These are phyloP conservation scores for Nymphalis c-album DNA, from an alignment of 2,888 invertebrate species.

Conservation along the genomic window DNA sequence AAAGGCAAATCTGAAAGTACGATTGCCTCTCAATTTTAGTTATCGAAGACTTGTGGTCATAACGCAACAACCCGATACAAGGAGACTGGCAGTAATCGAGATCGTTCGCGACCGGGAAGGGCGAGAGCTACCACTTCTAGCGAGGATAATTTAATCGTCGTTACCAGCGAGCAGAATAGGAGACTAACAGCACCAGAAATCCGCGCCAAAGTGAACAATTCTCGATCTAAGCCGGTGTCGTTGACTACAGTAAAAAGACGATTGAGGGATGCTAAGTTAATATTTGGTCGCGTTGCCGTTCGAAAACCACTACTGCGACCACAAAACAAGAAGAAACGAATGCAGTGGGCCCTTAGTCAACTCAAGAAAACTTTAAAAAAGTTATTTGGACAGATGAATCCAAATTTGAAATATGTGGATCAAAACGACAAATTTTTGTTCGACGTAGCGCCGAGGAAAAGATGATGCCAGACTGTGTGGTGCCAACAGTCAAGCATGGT, in stretches of 20 bases:
- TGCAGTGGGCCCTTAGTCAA: conserved; percentile 5
- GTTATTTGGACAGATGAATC: conserved; percentile 13
- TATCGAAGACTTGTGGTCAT: conserved; percentile 13
- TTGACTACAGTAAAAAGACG: conserved; percentile 6
- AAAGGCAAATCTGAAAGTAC: conserved; percentile 19
- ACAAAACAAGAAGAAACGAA: conserved; percentile 14
- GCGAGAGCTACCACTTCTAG: background rate
- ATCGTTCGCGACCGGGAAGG: background rate
- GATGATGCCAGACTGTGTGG: too few species aligned
- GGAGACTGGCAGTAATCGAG: background rate
- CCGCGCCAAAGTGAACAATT: background rate
- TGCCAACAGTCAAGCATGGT: too few species aligned
- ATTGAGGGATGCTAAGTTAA: conserved; percentile 14
- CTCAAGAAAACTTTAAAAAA: conserved; percentile 11
- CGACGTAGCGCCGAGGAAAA: too few species aligned
- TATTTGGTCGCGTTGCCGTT: conserved; percentile 9
- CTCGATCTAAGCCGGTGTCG: background rate
- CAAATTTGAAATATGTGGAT: background rate
- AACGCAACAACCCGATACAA: conserved; percentile 2
- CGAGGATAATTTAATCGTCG: background rate
- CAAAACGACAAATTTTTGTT: too few species aligned
- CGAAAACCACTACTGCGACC: conserved; percentile 16
- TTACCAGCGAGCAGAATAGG: background rate
- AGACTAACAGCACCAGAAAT: conserved; percentile 3
- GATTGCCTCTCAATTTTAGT: conserved; percentile 16